Conservation (phyloP, 2,113 vertebrate species). For the Macaca fascicularis region T2T-MFA8v1.1 NC_088392.1:72889501-72890000, state of each 20-base stretch:
- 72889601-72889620: conserved; percentile 31
- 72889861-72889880: conserved; percentile 31
- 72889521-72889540: conserved; percentile 6
- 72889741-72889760: conserved; percentile 76
- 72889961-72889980: conserved; percentile 19
- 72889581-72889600: conserved; percentile 62
- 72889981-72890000: background rate
- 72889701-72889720: conserved; percentile 77
- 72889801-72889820: conserved; percentile 74
- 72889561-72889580: conserved; percentile 35
- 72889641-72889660: conserved; percentile 62
- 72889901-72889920: background rate
- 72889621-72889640: conserved; percentile 60
- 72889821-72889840: conserved; percentile 43
- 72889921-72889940: background rate
- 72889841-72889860: background rate
- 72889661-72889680: conserved; percentile 67
- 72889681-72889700: conserved; percentile 65
- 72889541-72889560: conserved; percentile 35
- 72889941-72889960: background rate
- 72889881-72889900: background rate
- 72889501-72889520: background rate
- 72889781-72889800: conserved; percentile 51
- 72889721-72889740: conserved; percentile 67
- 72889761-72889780: conserved; percentile 61